Percentiles rank a stretch among this genome's conserved stretches.
phyloP scores from a whole-genome alignment of 2,797 vertebrate genomes.

The Chaunax sp. region DNA sequence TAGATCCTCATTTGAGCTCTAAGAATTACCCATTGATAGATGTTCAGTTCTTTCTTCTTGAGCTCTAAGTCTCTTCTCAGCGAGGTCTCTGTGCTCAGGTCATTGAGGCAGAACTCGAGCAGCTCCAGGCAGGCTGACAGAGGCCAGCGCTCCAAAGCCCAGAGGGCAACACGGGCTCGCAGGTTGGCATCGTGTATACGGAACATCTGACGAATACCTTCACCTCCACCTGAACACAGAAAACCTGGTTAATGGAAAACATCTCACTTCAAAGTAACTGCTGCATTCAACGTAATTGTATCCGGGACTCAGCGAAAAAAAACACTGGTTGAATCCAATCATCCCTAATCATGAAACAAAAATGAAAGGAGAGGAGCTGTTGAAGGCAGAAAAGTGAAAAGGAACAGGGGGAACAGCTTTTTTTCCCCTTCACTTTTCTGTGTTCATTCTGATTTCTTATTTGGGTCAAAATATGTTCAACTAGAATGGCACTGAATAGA shows the following conservation, averaged over 20 bases:
- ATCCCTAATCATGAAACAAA: no score
- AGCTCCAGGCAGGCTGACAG: conserved; percentile 89
- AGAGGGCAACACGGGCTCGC: conserved; percentile 87
- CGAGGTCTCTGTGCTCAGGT: conserved; percentile 69
- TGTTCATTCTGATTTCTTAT: background rate
- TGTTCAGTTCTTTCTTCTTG: conserved; percentile 87
- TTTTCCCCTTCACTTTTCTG: no score
- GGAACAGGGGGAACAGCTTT: no score
- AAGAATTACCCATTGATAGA: conserved; percentile 89
- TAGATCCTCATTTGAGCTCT: background rate
- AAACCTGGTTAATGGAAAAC: background rate
- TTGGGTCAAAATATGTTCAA: background rate
- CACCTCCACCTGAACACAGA: conserved; percentile 74
- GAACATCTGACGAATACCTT: conserved; percentile 88
- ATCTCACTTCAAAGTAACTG: background rate
- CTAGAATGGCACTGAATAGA: no score
- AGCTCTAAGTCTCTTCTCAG: conserved; percentile 83
- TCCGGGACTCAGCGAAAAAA: background rate
- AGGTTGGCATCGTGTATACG: conserved; percentile 85
- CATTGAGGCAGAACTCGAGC: conserved; percentile 91
- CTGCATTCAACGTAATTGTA: background rate
- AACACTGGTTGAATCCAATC: no score
- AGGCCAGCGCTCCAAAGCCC: conserved; percentile 90
- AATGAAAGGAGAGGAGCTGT: background rate
- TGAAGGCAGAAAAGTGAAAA: background rate